Evolutionary conservation across 2,113 vertebrate genomes (phyloP), one percentile per base, ranked within the genome.

Genomic region (Tiliqua scincoides): DNA sequence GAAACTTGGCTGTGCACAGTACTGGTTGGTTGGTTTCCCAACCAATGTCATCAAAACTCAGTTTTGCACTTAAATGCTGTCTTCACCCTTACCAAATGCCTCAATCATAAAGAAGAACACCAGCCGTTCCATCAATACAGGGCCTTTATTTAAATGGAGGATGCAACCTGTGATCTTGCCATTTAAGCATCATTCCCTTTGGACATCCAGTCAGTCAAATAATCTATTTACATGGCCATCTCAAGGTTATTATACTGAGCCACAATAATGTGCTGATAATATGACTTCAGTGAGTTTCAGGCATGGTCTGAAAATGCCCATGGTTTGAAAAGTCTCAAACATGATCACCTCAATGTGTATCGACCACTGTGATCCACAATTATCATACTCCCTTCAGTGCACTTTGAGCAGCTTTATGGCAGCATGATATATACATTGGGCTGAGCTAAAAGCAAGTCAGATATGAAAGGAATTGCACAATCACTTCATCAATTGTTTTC

Each of bases 141-240:
- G 67, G 75, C 0, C 85, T 43, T 57, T 30, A 77, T 82, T 80
- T 18, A 62, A 78, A 35, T 0, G 9, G 82, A 74, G 54, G 30
- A 84, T 88, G 85, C 86, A n/a, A 43, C 3, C 48, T 30, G 0
- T 0, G 72, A 67, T 7, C 77, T n/a, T 48, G 79, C 76, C 88
- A 25, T 90, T 83, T 68, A 68, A 68, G 30, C 30, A 68, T 32
- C n/a, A 10, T 62, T 3, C 1, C 83, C 21, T 12, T 62, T 1
- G 78, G 67, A 15, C 0, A n/a, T 43, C 70, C 77, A 0, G 0
- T 0, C 40, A 0, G 67, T 37, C 1, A 0, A 54, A 57, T 6
- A 1, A 30, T 27, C 30, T 23, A 0, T 6, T 8, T 0, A 1
- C 5, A 8, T 0, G 63, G 61, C n/a, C 76, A 59, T 78, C n/a